Evolutionary conservation across 2,888 invertebrate species (phyloP).

Genomic region (Corythucha ciliata): DNA sequence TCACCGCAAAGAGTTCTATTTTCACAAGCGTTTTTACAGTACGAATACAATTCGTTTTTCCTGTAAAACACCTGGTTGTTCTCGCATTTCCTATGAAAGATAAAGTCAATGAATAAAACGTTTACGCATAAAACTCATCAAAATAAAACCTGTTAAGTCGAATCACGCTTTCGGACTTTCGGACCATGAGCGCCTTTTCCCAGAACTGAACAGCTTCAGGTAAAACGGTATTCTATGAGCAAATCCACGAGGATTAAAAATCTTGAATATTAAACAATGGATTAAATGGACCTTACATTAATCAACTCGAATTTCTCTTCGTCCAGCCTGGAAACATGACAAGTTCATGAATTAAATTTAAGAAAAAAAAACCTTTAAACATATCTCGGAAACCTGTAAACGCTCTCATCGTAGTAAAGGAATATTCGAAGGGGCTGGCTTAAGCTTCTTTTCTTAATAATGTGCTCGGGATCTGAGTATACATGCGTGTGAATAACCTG

Average conservation of each 20-base stretch:
- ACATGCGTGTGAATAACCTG: conserved; percentile 77
- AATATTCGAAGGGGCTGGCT: conserved; percentile 76
- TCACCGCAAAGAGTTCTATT: conserved; percentile 90
- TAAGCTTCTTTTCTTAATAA: conserved; percentile 67
- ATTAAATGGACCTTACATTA: conserved; percentile 59
- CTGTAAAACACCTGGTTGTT: conserved; percentile 80
- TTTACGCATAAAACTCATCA: neutral
- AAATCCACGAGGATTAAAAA: conserved; percentile 37
- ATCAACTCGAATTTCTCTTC: conserved; percentile 75
- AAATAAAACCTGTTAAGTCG: conserved; percentile 66
- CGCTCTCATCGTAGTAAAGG: conserved; percentile 77
- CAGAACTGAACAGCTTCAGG: conserved; percentile 89
- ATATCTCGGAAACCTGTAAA: conserved; percentile 57
- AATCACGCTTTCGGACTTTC: conserved; percentile 76
- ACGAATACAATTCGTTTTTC: conserved; percentile 58
- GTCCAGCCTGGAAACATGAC: conserved; percentile 57
- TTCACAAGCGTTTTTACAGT: conserved; percentile 79
- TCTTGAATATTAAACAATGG: neutral
- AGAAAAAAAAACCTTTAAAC: neutral
- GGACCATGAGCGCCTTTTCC: conserved; percentile 83
- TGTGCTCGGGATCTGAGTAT: conserved; percentile 66
- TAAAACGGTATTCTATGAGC: conserved; percentile 76
- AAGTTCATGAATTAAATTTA: neutral
- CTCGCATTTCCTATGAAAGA: conserved; percentile 65
- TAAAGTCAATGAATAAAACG: neutral